These are phyloP conservation scores for Toxotes lorentzi DNA, from an alignment of 2,797 vertebrate genomes.

Conservation along the genomic window DNA sequence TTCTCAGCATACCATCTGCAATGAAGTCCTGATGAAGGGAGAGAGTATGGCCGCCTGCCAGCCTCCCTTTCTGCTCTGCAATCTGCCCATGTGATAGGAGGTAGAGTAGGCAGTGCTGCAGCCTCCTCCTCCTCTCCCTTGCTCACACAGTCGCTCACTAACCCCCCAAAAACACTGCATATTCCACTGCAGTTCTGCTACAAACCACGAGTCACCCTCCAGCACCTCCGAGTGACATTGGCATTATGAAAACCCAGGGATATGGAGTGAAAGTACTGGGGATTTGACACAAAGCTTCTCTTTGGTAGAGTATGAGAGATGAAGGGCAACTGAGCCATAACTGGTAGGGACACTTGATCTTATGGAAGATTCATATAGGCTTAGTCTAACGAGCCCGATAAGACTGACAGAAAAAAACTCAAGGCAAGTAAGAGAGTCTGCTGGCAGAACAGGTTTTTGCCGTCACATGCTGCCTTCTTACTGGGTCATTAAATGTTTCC, in stretches of 20 bases:
- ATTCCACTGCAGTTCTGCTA: slow-evolving; percentile 78
- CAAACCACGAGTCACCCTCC: slow-evolving; percentile 73
- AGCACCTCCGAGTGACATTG: slow-evolving; percentile 74
- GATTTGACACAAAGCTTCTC: slow-evolving; percentile 78
- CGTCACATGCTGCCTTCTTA: slow-evolving; percentile 43
- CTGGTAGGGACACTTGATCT: slow-evolving; percentile 67
- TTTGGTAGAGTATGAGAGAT: slow-evolving; percentile 70
- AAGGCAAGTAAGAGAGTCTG: slow-evolving; percentile 44
- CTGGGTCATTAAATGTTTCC: slow-evolving; percentile 46
- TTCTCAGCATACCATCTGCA: slow-evolving; percentile 85
- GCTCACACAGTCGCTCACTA: slow-evolving; percentile 49
- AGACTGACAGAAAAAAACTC: slow-evolving; percentile 61
- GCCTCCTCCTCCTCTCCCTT: slow-evolving; percentile 73
- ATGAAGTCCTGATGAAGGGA: slow-evolving; percentile 77
- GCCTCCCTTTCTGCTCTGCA: slow-evolving; percentile 81
- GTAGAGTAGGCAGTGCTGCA: slow-evolving; percentile 77
- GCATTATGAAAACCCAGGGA: slow-evolving; percentile 76
- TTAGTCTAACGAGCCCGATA: slow-evolving; percentile 69
- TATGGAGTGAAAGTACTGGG: slow-evolving; percentile 66
- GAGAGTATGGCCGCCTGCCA: slow-evolving; percentile 81
- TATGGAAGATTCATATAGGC: slow-evolving; percentile 76
- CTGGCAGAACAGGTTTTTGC: slow-evolving; percentile 63
- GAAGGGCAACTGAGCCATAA: slow-evolving; percentile 70
- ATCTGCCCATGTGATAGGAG: slow-evolving; percentile 81
- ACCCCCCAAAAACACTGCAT: slow-evolving; percentile 69